phyloP scores from a whole-genome alignment of 2,888 invertebrate genomes.

The Latrodectus elegans region DNA sequence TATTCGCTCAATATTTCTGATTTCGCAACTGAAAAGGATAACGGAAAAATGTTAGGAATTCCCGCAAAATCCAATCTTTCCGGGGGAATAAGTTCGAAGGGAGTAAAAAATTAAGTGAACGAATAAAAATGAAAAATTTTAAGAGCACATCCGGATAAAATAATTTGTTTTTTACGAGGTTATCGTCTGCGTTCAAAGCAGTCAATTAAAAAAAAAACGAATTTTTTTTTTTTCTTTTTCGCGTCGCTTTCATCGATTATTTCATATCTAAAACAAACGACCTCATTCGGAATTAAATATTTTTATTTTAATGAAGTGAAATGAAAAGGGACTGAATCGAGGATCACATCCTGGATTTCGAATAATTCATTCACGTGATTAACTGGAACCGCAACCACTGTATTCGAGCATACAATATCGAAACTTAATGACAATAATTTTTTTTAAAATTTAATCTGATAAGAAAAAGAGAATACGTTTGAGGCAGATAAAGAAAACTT shows the following conservation, averaged over 20 bases:
- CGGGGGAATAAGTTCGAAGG: not conserved
- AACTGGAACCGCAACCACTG: too few relatives aligned
- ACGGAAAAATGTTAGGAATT: slow-evolving; percentile 18
- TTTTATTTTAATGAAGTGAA: too few relatives aligned
- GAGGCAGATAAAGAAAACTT: too few relatives aligned
- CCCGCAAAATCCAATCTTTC: not conserved
- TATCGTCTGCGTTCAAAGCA: not conserved
- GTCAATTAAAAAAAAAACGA: slow-evolving; percentile 28
- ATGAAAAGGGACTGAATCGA: too few relatives aligned
- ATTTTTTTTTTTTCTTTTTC: slow-evolving; percentile 8
- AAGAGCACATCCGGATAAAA: slow-evolving; percentile 12
- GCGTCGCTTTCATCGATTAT: not conserved
- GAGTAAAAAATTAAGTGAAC: slow-evolving; percentile 5
- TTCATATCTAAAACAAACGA: not conserved
- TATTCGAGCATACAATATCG: too few relatives aligned
- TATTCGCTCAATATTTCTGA: too few relatives aligned
- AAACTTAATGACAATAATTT: too few relatives aligned
- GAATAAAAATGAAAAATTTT: slow-evolving; percentile 14
- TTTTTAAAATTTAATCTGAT: too few relatives aligned
- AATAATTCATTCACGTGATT: too few relatives aligned
- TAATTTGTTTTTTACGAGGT: slow-evolving; percentile 10
- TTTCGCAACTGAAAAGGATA: too few relatives aligned
- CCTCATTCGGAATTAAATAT: not conserved
- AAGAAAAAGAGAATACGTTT: too few relatives aligned
- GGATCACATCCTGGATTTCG: too few relatives aligned